Conservation (phyloP, 1,140 invertebrate genomes). For the Monochamus saltuarius region DNA sequence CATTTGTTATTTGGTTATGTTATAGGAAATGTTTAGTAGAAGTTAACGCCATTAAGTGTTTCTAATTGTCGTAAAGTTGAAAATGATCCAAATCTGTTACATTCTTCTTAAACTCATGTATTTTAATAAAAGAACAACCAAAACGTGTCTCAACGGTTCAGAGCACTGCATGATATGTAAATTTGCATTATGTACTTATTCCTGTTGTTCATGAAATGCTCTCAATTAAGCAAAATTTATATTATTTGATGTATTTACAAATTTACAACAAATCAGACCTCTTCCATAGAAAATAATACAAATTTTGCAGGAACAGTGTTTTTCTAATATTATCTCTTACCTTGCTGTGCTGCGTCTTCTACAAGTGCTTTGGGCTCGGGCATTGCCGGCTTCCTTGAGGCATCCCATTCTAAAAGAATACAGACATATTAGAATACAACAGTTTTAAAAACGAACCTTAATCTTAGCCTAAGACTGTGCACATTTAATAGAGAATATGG, state of each 20-base stretch:
- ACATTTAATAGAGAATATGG: too few relatives aligned
- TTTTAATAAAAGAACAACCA: background rate
- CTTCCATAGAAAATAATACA: background rate
- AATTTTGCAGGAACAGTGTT: slow-evolving; percentile 8
- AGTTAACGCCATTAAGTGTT: too few relatives aligned
- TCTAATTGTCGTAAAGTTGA: too few relatives aligned
- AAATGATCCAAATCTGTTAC: too few relatives aligned
- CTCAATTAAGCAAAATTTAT: background rate
- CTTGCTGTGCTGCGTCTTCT: slow-evolving; percentile 44
- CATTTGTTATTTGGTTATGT: too few relatives aligned
- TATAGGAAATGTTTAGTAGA: too few relatives aligned
- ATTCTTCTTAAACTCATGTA: background rate
- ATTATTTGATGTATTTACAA: slow-evolving; percentile 2
- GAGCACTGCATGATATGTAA: background rate
- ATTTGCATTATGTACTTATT: background rate
- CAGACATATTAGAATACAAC: slow-evolving; percentile 1
- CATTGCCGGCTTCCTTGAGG: slow-evolving; percentile 32
- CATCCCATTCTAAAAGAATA: slow-evolving; percentile 47
- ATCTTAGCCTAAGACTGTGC: too few relatives aligned
- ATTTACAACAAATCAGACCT: background rate
- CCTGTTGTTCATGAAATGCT: background rate
- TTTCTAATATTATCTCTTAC: slow-evolving; percentile 31
- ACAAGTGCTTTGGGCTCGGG: slow-evolving; percentile 20
- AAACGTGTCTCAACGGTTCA: background rate
- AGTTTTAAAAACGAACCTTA: too few relatives aligned